These are phyloP conservation scores for Polyergus mexicanus DNA, from an alignment of 1,140 invertebrate species.

Conservation along the genomic window DNA sequence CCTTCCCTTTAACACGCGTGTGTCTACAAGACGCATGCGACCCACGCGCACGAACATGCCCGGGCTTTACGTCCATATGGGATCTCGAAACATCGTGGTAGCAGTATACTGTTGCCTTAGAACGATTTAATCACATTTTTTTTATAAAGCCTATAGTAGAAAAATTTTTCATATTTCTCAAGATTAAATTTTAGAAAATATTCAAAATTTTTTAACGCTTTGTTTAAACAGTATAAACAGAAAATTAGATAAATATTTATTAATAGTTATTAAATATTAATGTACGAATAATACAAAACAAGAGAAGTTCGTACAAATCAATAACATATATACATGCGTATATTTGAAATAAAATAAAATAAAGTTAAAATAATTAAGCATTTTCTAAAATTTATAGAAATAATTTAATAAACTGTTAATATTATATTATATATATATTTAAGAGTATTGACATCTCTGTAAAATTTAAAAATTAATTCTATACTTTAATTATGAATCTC, in stretches of 20 bases:
- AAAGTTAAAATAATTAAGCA: neutral
- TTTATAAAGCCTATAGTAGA: neutral
- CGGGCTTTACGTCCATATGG: constrained; percentile 26
- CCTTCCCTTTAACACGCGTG: constrained; percentile 63
- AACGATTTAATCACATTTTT: constrained; percentile 15
- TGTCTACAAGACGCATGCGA: constrained; percentile 55
- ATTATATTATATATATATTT: neutral
- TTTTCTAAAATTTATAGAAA: neutral
- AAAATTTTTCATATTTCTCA: neutral
- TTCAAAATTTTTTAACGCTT: neutral
- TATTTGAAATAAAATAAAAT: neutral
- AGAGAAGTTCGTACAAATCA: neutral
- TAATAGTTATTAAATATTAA: constrained; percentile 2
- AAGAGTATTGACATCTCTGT: neutral
- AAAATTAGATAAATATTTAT: neutral
- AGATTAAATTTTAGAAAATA: constrained; percentile 21
- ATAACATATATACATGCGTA: neutral
- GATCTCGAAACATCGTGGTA: neutral
- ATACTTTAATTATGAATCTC: neutral
- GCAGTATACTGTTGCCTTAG: too few relatives aligned
- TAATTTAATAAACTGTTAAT: neutral
- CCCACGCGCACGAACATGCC: constrained; percentile 55
- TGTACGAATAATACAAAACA: neutral
- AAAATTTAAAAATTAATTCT: neutral
- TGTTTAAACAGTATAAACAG: neutral